These are phyloP conservation scores for Troides aeacus DNA, from an alignment of 2,888 invertebrate species.

Conservation along the genomic window DNA sequence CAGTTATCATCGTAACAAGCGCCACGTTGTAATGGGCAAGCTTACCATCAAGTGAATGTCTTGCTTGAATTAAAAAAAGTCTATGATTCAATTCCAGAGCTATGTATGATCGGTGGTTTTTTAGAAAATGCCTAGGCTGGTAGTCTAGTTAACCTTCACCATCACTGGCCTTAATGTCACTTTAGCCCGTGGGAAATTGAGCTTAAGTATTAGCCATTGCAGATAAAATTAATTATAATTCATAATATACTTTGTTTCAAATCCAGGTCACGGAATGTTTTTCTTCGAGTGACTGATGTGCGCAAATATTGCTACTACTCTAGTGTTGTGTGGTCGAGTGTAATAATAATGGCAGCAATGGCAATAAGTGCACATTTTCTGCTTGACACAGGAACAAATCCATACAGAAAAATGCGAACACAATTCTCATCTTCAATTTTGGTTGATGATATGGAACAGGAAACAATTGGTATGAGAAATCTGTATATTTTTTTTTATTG, in stretches of 20 bases:
- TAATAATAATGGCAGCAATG: constrained; percentile 84
- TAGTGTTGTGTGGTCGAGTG: constrained; percentile 88
- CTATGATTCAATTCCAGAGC: too few relatives aligned
- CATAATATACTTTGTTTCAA: constrained; percentile 1
- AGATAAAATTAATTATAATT: too few relatives aligned
- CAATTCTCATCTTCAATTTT: constrained; percentile 70
- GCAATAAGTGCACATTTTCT: constrained; percentile 91
- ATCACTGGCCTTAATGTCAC: too few relatives aligned
- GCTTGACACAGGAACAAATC: constrained; percentile 82
- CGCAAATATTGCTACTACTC: constrained; percentile 94
- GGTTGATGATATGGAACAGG: constrained; percentile 81
- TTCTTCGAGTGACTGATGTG: constrained; percentile 90
- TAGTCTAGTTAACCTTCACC: too few relatives aligned
- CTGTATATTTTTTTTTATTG: background rate
- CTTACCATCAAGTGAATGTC: too few relatives aligned
- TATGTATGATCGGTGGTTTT: too few relatives aligned
- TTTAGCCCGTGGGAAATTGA: too few relatives aligned
- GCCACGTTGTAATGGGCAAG: too few relatives aligned
- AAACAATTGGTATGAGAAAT: constrained; percentile 82
- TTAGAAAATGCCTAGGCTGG: too few relatives aligned
- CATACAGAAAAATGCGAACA: constrained; percentile 69
- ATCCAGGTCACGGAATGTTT: constrained; percentile 89
- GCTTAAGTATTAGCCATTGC: too few relatives aligned
- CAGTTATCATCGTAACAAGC: too few relatives aligned
- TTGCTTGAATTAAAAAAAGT: too few relatives aligned